Evolutionary conservation across 2,113 vertebrate genomes (phyloP), one percentile per base, ranked within the genome.

Genomic region (Urocolius indicus): DNA sequence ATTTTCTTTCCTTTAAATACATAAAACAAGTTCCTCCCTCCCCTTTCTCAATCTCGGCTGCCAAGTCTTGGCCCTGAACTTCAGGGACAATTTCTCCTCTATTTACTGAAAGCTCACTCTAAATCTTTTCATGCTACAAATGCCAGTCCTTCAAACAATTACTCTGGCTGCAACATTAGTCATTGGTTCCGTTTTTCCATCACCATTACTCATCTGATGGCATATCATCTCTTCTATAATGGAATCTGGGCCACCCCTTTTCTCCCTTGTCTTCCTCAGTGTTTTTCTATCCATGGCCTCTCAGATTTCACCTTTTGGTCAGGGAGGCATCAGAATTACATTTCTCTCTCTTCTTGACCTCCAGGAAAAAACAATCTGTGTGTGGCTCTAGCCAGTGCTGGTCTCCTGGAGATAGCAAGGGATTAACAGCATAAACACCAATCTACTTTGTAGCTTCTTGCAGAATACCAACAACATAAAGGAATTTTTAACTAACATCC

Each of bases 101-200:
- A 94, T 90, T 95, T 95, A 92, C 94, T 93, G 83, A 78, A 92
- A 94, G 85, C 83, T 74, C 75, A 30, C 90, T 90, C 85, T 92
- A 94, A 95, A 92, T 94, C 94, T 95, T 92, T 76, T 36, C 82
- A 48, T 26, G 57, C 52, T 52, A 91, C 32, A 83, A 86, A 67
- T 19, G 79, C 73, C 83, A 71, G 68, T 51, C 54, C 88, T 85
- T 76, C 83, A 93, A 90, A 95, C 90, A 92, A 94, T 84, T 92
- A 80, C 87, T 83, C 75, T 77, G 68, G 55, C 71, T 95, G 45
- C 55, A 88, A 14, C 84, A 74, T 87, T 29, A 83, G 26, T 81
- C 81, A 95, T 57, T 54, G 65, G 80, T 59, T 43, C 29, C 82
- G 32, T 74, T 93, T 93, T 91, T 43, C 90, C 88, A 90, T 86